These are phyloP conservation scores for Calephelis nemesis DNA, from an alignment of 1,140 invertebrate genomes.

Conservation along the genomic window DNA sequence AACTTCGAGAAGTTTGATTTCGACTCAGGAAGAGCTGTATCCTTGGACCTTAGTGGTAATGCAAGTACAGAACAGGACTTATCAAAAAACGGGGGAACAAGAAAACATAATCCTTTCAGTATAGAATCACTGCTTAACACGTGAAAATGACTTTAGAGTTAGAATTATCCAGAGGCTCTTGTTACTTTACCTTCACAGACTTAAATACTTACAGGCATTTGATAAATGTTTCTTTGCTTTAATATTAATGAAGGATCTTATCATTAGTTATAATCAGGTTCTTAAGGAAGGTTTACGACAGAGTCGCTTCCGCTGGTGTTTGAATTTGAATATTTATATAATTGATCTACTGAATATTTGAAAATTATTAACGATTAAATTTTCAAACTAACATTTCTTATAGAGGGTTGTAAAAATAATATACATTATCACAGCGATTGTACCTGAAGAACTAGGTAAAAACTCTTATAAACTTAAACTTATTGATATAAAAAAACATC, in stretches of 20 bases:
- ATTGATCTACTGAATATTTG: too few species aligned
- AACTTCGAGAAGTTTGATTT: slow-evolving; percentile 74
- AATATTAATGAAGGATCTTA: slow-evolving; percentile 45
- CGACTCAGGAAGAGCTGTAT: slow-evolving; percentile 67
- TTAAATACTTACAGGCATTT: slow-evolving; percentile 43
- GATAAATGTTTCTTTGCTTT: slow-evolving; percentile 54
- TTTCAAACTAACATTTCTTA: too few species aligned
- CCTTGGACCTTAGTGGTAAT: slow-evolving; percentile 70
- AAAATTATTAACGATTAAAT: too few species aligned
- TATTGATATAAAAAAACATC: too few species aligned
- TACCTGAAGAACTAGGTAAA: too few species aligned
- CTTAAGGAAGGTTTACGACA: neutral
- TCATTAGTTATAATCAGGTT: slow-evolving; percentile 43
- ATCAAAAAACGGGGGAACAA: slow-evolving; percentile 69
- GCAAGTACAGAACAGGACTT: slow-evolving; percentile 72
- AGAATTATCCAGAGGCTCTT: slow-evolving; percentile 54
- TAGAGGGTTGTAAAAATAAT: too few species aligned
- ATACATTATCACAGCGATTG: too few species aligned
- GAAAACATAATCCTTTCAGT: slow-evolving; percentile 87
- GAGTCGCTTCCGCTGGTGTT: neutral
- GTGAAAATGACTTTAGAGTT: slow-evolving; percentile 75
- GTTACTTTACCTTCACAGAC: slow-evolving; percentile 35
- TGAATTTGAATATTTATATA: too few species aligned
- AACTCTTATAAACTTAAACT: too few species aligned
- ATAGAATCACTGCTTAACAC: slow-evolving; percentile 90